Percentiles rank a stretch among this genome's conserved stretches.
These are phyloP conservation scores for Linnaemya tessellans DNA, from an alignment of 2,888 invertebrate species.

Conservation along the genomic window DNA sequence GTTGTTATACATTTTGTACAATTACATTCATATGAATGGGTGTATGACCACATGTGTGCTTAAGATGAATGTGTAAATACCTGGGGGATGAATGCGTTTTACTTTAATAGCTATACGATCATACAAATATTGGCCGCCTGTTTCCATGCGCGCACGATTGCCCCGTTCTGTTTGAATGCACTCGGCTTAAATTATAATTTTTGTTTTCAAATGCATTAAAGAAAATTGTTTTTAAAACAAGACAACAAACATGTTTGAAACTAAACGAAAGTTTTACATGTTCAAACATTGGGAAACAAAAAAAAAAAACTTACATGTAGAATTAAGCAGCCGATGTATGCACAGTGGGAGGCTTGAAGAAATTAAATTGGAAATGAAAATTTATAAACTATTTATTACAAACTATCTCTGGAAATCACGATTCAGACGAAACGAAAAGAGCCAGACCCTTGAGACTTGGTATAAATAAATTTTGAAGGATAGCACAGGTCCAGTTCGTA, in stretches of 20 bases:
- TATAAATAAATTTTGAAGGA: too few relatives aligned
- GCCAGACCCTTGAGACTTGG: too few relatives aligned
- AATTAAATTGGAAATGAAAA: too few relatives aligned
- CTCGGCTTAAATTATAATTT: slow-evolving; percentile 54
- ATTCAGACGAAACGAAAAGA: too few relatives aligned
- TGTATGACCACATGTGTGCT: slow-evolving; percentile 19
- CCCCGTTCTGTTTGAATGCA: slow-evolving; percentile 37
- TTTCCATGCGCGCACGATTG: background rate
- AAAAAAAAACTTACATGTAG: background rate
- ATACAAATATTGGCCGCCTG: slow-evolving; percentile 8
- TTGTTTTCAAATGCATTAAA: slow-evolving; percentile 4
- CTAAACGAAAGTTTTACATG: slow-evolving; percentile 45
- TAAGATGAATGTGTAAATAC: slow-evolving; percentile 38
- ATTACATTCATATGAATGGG: too few relatives aligned
- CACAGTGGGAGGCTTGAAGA: too few relatives aligned
- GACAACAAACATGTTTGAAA: slow-evolving; percentile 58
- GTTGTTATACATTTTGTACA: too few relatives aligned
- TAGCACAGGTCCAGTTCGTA: too few relatives aligned
- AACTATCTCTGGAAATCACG: too few relatives aligned
- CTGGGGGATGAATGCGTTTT: slow-evolving; percentile 48
- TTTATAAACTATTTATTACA: too few relatives aligned
- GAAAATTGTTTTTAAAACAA: slow-evolving; percentile 10
- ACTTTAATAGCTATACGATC: slow-evolving; percentile 20
- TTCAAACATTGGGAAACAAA: slow-evolving; percentile 1
- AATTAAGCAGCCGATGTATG: background rate